A percentile compares a stretch with the other conserved stretches of the same genome.
These are phyloP conservation scores for Ardeotis arabs DNA, from an alignment of 2,113 vertebrate species.

Conservation along the genomic window DNA sequence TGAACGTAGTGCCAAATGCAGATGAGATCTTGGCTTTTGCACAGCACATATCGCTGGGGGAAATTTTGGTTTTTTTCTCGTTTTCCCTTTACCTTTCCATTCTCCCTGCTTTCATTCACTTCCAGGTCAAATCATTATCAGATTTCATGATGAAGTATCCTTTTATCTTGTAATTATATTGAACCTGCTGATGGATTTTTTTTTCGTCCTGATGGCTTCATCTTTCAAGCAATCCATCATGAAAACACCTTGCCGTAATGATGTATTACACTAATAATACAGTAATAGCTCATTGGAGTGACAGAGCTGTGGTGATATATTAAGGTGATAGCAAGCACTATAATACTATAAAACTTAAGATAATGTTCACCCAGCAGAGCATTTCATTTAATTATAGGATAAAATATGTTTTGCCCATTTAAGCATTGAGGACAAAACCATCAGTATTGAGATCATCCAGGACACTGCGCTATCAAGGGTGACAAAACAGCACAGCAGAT, in stretches of 20 bases:
- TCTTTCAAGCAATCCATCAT: slow-evolving; percentile 59
- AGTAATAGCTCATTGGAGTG: slow-evolving; percentile 4
- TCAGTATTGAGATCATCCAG: neutral
- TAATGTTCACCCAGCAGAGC: slow-evolving; percentile 30
- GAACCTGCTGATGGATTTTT: slow-evolving; percentile 48
- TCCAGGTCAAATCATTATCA: slow-evolving; percentile 27
- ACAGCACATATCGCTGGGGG: neutral
- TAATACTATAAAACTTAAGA: slow-evolving; percentile 35
- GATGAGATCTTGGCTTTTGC: neutral
- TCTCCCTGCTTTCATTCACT: neutral
- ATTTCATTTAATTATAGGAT: slow-evolving; percentile 54
- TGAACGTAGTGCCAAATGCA: neutral
- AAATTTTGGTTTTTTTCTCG: neutral
- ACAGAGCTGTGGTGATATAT: slow-evolving; percentile 17
- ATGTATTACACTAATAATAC: slow-evolving; percentile 68
- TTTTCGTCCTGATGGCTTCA: slow-evolving; percentile 64
- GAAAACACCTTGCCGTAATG: slow-evolving; percentile 65
- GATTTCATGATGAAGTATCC: slow-evolving; percentile 24
- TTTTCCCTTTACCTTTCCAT: neutral
- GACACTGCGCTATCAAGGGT: neutral
- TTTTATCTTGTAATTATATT: slow-evolving; percentile 66
- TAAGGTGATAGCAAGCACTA: slow-evolving; percentile 9
- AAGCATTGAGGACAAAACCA: neutral
- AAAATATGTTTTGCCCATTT: slow-evolving; percentile 49
- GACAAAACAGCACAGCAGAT: neutral